Evolutionary conservation across 2,888 invertebrate genomes (phyloP).

Genomic region (Psylliodes chrysocephalus): DNA sequence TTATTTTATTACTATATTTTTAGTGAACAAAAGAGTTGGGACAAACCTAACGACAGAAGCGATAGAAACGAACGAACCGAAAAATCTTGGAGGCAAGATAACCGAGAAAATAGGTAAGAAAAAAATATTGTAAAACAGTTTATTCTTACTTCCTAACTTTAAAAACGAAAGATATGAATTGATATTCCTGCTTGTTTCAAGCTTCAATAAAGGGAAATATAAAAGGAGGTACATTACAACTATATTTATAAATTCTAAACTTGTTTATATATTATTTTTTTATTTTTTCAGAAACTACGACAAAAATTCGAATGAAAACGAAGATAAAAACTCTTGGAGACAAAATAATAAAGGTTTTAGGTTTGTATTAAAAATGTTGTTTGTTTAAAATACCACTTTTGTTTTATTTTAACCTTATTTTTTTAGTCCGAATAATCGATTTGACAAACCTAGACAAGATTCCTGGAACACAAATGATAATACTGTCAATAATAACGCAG

Average conservation of each 20-base stretch:
- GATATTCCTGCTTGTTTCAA: constrained; percentile 17
- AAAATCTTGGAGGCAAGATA: constrained; percentile 48
- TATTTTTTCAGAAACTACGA: constrained; percentile 45
- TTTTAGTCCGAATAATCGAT: constrained; percentile 19
- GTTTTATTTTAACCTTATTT: not conserved
- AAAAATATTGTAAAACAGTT: no score
- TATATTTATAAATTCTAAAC: not conserved
- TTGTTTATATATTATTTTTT: not conserved
- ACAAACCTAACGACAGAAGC: constrained; percentile 26
- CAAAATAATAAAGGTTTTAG: constrained; percentile 53
- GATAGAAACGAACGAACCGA: constrained; percentile 38
- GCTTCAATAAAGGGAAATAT: constrained; percentile 24
- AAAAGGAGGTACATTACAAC: constrained; percentile 18
- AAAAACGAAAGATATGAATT: no score
- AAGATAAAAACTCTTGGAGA: constrained; percentile 51
- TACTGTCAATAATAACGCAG: constrained; percentile 20
- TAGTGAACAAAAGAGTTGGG: constrained; percentile 36
- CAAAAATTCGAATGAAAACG: constrained; percentile 48
- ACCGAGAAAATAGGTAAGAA: constrained; percentile 45
- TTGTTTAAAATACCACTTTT: not conserved
- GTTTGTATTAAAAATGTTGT: constrained; percentile 41
- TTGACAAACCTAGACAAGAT: constrained; percentile 18
- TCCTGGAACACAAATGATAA: constrained; percentile 28
- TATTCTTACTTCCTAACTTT: no score
- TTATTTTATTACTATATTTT: constrained; percentile 3